phyloP scores from a whole-genome alignment of 2,888 invertebrate species.

The Cryptocephalus moraei region DNA sequence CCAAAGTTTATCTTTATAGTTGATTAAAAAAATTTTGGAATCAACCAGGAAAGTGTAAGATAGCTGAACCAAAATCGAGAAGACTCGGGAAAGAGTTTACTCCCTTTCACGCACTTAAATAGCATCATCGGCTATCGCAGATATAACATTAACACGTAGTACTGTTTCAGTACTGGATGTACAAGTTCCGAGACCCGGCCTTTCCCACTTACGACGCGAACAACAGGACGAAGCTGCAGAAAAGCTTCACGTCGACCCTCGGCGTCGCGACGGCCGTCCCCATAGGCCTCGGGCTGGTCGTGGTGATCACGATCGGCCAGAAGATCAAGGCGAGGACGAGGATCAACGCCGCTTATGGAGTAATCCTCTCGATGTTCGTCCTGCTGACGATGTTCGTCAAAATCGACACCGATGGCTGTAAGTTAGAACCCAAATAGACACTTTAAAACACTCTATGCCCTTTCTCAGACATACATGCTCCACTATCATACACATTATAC shows the following conservation, averaged over 20 bases:
- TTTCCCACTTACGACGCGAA: background rate
- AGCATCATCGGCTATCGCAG: too few species aligned
- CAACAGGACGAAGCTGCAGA: slow-evolving; percentile 5
- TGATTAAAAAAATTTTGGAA: background rate
- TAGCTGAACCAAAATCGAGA: too few species aligned
- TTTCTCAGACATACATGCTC: too few species aligned
- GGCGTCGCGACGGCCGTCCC: slow-evolving; percentile 3
- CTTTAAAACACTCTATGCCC: too few species aligned
- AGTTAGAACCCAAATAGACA: background rate
- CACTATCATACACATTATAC: too few species aligned
- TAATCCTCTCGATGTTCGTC: background rate
- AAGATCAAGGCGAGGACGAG: slow-evolving; percentile 1
- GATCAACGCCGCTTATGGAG: background rate
- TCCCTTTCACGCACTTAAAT: too few species aligned
- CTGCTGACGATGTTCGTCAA: background rate
- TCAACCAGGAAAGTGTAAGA: too few species aligned
- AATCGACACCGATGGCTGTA: slow-evolving; percentile 7
- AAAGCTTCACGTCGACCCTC: slow-evolving; percentile 3
- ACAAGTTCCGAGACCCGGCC: slow-evolving; percentile 6
- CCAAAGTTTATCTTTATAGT: too few species aligned
- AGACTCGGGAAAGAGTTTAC: too few species aligned
- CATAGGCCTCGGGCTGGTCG: slow-evolving; percentile 1
- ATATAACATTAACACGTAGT: too few species aligned
- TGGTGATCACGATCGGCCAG: slow-evolving; percentile 4
- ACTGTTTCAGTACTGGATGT: background rate